Conservation (phyloP, 2,888 invertebrate species). For the Nasonovia ribisnigri region DNA sequence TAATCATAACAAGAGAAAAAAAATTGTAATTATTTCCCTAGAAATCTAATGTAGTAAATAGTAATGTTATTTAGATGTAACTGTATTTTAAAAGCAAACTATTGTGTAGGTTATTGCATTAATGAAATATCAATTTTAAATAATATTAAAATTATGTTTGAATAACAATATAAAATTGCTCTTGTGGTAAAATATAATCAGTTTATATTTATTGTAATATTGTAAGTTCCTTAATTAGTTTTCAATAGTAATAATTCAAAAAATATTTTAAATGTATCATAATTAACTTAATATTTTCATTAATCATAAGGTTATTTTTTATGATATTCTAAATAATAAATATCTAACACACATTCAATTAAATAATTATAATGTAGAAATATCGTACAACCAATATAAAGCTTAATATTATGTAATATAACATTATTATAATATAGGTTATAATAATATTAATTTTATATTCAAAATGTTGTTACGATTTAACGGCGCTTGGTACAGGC, state of each 20-base stretch:
- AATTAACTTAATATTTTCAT: not conserved
- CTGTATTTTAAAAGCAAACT: not conserved
- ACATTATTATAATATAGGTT: not conserved
- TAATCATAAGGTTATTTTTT: not conserved
- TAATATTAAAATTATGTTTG: not conserved
- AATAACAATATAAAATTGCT: not conserved
- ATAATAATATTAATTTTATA: not conserved
- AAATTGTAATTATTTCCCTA: not conserved
- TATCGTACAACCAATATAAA: not conserved
- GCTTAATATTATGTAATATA: not conserved
- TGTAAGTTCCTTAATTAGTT: not conserved
- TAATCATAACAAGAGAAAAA: not conserved
- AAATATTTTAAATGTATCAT: not conserved
- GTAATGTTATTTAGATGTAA: not conserved
- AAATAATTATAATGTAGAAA: not conserved
- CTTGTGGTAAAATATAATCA: not conserved
- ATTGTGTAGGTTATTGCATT: not conserved
- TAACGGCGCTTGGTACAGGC: conserved; percentile 29
- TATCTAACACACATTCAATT: not conserved
- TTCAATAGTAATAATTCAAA: not conserved
- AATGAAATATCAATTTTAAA: not conserved
- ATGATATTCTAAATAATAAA: not conserved
- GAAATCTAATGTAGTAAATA: not conserved
- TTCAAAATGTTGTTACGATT: not conserved
- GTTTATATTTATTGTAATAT: not conserved